These are phyloP conservation scores for Tenualosa thibaudeaui DNA, from an alignment of 2,797 vertebrate genomes.

Conservation along the genomic window DNA sequence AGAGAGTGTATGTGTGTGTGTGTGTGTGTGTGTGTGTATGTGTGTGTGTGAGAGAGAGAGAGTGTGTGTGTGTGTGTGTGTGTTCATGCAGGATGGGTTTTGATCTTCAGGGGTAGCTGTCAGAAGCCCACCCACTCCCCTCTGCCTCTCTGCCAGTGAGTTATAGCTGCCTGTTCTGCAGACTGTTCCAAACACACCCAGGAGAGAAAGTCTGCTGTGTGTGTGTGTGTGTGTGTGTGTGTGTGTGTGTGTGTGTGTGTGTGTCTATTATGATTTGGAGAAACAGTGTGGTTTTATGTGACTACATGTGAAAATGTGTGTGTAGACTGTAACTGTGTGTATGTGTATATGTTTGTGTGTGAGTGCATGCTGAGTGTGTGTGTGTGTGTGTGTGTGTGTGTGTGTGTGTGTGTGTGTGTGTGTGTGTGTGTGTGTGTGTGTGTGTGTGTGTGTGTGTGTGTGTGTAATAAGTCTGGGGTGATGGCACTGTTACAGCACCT, in stretches of 20 bases:
- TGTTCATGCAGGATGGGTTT: neutral
- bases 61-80: neutral
- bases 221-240: neutral
- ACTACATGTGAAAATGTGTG: too few relatives aligned
- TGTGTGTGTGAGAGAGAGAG: neutral
- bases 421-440: neutral
- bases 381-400: neutral
- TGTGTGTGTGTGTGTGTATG: conserved; percentile 1
- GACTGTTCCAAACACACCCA: neutral
- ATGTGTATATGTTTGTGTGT: too few relatives aligned
- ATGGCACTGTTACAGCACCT: neutral
- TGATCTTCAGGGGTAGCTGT: conserved; percentile 18
- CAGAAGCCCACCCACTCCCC: neutral
- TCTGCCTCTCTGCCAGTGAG: conserved; percentile 11
- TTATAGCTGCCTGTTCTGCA: conserved; percentile 1
- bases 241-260: neutral
- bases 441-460: neutral
- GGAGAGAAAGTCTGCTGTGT: neutral
- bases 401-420: neutral
- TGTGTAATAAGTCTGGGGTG: neutral
- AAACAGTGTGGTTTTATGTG: too few relatives aligned
- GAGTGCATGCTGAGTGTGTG: neutral
- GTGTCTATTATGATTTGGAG: neutral
- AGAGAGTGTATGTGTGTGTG: neutral
- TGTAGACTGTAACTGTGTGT: neutral